phyloP scores from a whole-genome alignment of 2,113 vertebrate species.

The Struthio camelus region DNA sequence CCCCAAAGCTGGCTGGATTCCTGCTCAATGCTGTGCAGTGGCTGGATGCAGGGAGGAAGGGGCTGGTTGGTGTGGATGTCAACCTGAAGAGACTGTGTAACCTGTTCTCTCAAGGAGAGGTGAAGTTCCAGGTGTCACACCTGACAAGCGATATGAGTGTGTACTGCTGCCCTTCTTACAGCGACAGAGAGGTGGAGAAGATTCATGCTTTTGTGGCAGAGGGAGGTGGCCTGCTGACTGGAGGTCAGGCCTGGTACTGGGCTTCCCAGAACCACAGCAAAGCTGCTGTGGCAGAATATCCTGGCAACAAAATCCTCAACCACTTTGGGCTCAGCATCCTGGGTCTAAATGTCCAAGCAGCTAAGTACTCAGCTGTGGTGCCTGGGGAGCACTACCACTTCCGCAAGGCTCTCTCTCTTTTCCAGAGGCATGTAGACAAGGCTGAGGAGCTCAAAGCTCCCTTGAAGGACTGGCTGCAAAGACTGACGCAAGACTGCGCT shows the following conservation, averaged over 20 bases:
- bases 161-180: slow-evolving; percentile 73
- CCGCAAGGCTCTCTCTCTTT: slow-evolving; percentile 76
- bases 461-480: slow-evolving; percentile 64
- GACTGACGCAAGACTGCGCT: slow-evolving; percentile 73
- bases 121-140: slow-evolving; percentile 44
- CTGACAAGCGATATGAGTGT: slow-evolving; percentile 53
- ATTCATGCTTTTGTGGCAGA: slow-evolving; percentile 76
- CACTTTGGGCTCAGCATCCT: slow-evolving; percentile 85
- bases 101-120: slow-evolving; percentile 35
- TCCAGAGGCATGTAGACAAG: slow-evolving; percentile 73
- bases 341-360: slow-evolving; percentile 38
- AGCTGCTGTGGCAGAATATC: slow-evolving; percentile 67
- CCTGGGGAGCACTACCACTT: slow-evolving; percentile 80
- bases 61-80: slow-evolving; percentile 68
- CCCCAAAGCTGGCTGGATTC: slow-evolving; percentile 65
- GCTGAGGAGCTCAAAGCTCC: background rate
- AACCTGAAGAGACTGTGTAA: slow-evolving; percentile 41
- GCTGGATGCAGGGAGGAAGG: slow-evolving; percentile 70
- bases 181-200: background rate
- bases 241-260: slow-evolving; percentile 81
- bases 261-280: slow-evolving; percentile 59
- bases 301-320: slow-evolving; percentile 87
- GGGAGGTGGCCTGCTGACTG: slow-evolving; percentile 75
- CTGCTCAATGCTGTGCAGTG: slow-evolving; percentile 75
- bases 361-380: slow-evolving; percentile 40